Base-by-base conservation (phyloP, 1,140 invertebrate genomes). In the Leptestheria dahalacensis region DNA sequence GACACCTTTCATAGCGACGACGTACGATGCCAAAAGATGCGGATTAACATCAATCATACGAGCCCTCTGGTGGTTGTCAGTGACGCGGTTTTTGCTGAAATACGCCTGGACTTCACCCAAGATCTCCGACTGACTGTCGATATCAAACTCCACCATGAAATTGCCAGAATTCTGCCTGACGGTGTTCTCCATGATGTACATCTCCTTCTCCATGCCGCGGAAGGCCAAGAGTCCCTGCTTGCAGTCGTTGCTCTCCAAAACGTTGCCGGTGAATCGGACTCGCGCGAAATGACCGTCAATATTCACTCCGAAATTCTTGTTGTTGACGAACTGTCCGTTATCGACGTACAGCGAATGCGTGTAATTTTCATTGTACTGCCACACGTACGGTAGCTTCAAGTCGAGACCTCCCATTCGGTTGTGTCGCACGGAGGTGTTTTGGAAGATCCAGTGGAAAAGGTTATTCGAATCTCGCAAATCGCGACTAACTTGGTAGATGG, bases 121-220 rank as follows among this genome's bases (percentile, higher is more conserved):
- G 59, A 95, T 94, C 71, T 95, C 91, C 20, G 90, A 93, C 68
- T 97, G 91, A 68, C 91, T 95, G 66, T 91, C 82, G 26, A 88
- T 84, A 60, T 82, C 80, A 67, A 97, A 90, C 68, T 95, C 85
- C 1, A 97, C 77, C 74, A 96, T 85, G 67, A 82, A 90, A n/a
- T 78, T 77, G 0, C 87, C 90, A 51, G 75, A 80, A 68, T 99
- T 99, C 21, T 78, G 74, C 63, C 82, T 78, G 46, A 99, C 86
- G 55, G 66, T 63, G 67, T 86, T 85, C 69, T 74, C 85, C 81
- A 66, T 80, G 70, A 79, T 83, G 25, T 81, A 75, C 72, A 97
- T 78, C 65, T 86, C 83, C 72, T 99, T 99, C 71, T 99, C 97
- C 92, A 97, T 99, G 15, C 97, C 96, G 57, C 80, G 76, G 3